Conservation (phyloP, 2,797 vertebrate genomes). For the Acanthurus leucopareius region DNA sequence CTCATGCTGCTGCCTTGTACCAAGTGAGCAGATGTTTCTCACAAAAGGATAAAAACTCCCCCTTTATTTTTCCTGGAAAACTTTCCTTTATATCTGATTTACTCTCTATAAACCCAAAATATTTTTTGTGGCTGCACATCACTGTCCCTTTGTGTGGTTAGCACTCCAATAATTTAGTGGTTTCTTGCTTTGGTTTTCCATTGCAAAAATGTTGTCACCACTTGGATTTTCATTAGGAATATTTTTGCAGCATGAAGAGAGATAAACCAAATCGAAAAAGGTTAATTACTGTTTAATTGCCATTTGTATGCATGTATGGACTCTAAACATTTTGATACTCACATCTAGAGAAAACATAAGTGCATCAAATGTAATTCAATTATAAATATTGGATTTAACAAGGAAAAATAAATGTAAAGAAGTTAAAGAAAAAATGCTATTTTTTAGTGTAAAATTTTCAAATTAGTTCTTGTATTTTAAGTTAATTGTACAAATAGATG, state of each 20-base stretch:
- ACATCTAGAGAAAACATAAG: background rate
- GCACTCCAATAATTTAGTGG: background rate
- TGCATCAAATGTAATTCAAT: no score
- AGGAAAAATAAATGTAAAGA: no score
- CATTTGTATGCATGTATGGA: background rate
- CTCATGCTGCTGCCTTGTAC: slow-evolving; percentile 32
- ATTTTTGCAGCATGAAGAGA: background rate
- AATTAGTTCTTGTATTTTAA: no score
- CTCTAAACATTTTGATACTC: background rate
- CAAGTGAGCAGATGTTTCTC: slow-evolving; percentile 39
- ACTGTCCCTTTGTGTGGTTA: slow-evolving; percentile 7
- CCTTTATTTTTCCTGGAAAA: slow-evolving; percentile 3
- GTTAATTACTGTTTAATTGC: background rate
- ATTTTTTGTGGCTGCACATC: slow-evolving; percentile 24
- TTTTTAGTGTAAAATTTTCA: no score
- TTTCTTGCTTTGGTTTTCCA: slow-evolving; percentile 18
- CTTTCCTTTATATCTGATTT: slow-evolving; percentile 18
- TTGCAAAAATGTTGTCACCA: slow-evolving; percentile 18
- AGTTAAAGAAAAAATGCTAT: no score
- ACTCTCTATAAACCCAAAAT: slow-evolving; percentile 13
- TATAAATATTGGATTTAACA: no score
- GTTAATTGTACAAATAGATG: no score
- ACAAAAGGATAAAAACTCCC: background rate
- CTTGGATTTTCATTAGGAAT: slow-evolving; percentile 22
- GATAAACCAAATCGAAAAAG: background rate